A percentile compares a stretch with the other conserved stretches of the same genome.
phyloP scores from a whole-genome alignment of 2,113 vertebrate genomes.

The Plectropomus leopardus region DNA sequence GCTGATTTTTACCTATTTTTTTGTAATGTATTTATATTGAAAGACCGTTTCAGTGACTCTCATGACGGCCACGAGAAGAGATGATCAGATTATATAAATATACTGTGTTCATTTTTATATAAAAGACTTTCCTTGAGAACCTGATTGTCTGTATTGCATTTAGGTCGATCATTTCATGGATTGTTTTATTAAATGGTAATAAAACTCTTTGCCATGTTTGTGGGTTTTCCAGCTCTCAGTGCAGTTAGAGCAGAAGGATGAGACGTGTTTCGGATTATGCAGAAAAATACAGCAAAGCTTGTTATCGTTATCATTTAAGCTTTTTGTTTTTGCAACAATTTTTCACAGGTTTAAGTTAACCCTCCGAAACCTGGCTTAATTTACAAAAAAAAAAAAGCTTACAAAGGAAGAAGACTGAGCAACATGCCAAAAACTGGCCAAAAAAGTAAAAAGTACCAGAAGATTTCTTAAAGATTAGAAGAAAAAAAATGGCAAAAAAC shows the following conservation, averaged over 20 bases:
- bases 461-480: no score
- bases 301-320: no score
- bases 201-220: slow-evolving; percentile 67
- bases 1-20: slow-evolving; percentile 76
- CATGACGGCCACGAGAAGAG: slow-evolving; percentile 43
- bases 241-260: neutral
- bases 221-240: slow-evolving; percentile 33
- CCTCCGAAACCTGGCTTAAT: no score
- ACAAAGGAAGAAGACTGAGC: no score
- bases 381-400: no score
- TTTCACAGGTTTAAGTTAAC: no score
- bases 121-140: slow-evolving; percentile 69
- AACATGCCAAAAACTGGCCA: no score
- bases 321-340: no score
- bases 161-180: slow-evolving; percentile 52
- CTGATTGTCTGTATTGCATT: slow-evolving; percentile 70
- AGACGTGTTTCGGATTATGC: slow-evolving; percentile 4
- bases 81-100: slow-evolving; percentile 57
- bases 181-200: slow-evolving; percentile 67
- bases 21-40: slow-evolving; percentile 78
- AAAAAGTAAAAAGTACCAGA: no score
- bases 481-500: no score
- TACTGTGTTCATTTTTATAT: slow-evolving; percentile 69
- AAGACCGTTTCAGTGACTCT: slow-evolving; percentile 56
- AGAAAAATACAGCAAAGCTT: neutral